phyloP scores from a whole-genome alignment of 2,113 vertebrate species.

The Eclectus roratus region DNA sequence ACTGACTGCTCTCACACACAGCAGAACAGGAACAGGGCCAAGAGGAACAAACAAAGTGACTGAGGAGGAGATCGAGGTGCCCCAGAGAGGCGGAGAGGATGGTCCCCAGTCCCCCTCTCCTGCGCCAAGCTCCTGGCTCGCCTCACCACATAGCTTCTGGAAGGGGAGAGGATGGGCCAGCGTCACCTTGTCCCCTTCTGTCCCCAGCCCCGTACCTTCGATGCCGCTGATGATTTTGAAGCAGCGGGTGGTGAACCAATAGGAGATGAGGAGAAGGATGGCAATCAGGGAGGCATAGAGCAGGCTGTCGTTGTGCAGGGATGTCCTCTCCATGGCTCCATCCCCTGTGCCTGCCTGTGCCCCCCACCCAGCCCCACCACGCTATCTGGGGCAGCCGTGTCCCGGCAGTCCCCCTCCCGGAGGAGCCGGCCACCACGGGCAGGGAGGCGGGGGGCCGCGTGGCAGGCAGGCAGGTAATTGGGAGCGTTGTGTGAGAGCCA shows the following conservation, averaged over 20 bases:
- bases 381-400: constrained; percentile 49
- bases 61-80: neutral
- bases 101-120: neutral
- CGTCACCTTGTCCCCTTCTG: neutral
- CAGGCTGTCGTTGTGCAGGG: constrained; percentile 70
- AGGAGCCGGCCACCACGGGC: neutral
- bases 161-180: accelerated
- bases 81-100: neutral
- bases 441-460: constrained; percentile 13
- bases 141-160: accelerated
- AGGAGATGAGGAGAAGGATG: constrained; percentile 71
- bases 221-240: constrained; percentile 72
- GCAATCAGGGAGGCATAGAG: constrained; percentile 70
- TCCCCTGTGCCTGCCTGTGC: neutral
- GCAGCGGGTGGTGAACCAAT: constrained; percentile 71
- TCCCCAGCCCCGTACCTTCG: constrained; percentile 48
- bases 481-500: constrained; percentile 54
- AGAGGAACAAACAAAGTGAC: neutral
- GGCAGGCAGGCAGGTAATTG: constrained; percentile 54
- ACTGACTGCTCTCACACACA: neutral
- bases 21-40: neutral
- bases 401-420: neutral
- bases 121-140: accelerated
- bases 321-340: constrained; percentile 72
- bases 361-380: neutral